Percentiles rank a stretch among this genome's conserved stretches.
phyloP scores from a whole-genome alignment of 2,113 vertebrate genomes.

The Nestor notabilis region DNA sequence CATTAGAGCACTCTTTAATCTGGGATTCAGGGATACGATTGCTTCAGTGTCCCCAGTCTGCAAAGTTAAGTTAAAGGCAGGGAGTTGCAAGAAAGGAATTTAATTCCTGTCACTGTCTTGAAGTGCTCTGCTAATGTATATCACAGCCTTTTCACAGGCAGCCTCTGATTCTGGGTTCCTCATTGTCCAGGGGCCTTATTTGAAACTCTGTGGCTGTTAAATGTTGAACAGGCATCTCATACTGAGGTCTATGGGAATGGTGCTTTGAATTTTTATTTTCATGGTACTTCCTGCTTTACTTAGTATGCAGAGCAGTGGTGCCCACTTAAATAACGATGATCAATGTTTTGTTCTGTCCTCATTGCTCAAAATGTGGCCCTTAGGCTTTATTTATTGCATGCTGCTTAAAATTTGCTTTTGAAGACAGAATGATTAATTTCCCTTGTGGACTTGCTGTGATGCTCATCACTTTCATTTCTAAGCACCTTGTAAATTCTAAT shows the following conservation, averaged over 20 bases:
- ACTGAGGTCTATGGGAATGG: neutral
- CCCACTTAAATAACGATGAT: constrained; percentile 60
- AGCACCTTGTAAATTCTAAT: constrained; percentile 62
- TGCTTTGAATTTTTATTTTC: constrained; percentile 40
- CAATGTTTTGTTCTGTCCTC: constrained; percentile 68
- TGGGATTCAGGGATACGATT: neutral
- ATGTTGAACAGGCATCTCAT: neutral
- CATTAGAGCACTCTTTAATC: neutral
- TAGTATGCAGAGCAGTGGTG: constrained; percentile 35
- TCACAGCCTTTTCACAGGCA: neutral
- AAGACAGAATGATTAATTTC: constrained; percentile 67
- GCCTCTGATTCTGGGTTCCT: neutral
- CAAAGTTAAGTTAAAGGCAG: neutral
- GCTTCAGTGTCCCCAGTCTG: neutral
- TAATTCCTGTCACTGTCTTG: neutral
- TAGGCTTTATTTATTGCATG: constrained; percentile 65
- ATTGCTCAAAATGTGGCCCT: constrained; percentile 64
- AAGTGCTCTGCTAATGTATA: neutral
- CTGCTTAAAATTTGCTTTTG: constrained; percentile 62
- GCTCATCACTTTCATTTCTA: constrained; percentile 49
- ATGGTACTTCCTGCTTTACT: constrained; percentile 9
- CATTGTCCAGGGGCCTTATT: neutral
- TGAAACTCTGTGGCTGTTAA: neutral
- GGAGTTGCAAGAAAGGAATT: neutral
- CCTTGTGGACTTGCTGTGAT: constrained; percentile 43